Evolutionary conservation across 1,140 invertebrate species (phyloP).

Genomic region (Tyrophagus putrescentiae): DNA sequence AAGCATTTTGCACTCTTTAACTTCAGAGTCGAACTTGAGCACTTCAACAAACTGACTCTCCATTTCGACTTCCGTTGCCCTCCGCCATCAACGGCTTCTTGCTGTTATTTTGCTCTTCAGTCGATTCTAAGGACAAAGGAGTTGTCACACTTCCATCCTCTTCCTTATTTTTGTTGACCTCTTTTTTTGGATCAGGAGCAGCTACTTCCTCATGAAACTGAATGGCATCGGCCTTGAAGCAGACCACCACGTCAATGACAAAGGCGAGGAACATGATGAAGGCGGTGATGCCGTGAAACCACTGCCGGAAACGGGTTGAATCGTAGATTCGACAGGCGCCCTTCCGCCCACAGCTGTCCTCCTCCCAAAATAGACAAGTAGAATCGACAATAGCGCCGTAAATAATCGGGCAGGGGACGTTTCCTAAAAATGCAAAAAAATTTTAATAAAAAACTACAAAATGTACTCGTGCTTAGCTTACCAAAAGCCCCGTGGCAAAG

Average conservation of each 20-base stretch:
- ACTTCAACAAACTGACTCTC: too few species aligned
- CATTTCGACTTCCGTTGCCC: too few species aligned
- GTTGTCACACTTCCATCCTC: background rate
- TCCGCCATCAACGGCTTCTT: too few species aligned
- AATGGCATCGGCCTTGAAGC: conserved; percentile 62
- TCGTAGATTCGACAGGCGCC: conserved; percentile 74
- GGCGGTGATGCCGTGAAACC: conserved; percentile 72
- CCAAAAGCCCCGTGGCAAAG: conserved; percentile 82
- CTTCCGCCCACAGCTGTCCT: conserved; percentile 52
- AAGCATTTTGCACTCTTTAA: too few species aligned
- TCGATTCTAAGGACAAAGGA: too few species aligned
- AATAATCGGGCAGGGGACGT: conserved; percentile 79
- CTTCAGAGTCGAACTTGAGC: too few species aligned
- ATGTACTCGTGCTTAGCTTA: conserved; percentile 32
- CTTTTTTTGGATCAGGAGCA: background rate
- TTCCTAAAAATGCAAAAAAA: conserved; percentile 39
- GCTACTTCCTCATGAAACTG: conserved; percentile 43
- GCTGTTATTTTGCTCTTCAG: too few species aligned
- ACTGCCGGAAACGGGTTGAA: conserved; percentile 59
- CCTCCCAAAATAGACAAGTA: conserved; percentile 70
- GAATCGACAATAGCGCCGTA: conserved; percentile 82
- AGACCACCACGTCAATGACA: conserved; percentile 61
- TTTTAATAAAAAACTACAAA: conserved; percentile 8
- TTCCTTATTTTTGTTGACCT: background rate
- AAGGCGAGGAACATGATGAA: conserved; percentile 63